Conservation (phyloP, 2,797 vertebrate genomes). For the Mormyrops boulengeri region DNA sequence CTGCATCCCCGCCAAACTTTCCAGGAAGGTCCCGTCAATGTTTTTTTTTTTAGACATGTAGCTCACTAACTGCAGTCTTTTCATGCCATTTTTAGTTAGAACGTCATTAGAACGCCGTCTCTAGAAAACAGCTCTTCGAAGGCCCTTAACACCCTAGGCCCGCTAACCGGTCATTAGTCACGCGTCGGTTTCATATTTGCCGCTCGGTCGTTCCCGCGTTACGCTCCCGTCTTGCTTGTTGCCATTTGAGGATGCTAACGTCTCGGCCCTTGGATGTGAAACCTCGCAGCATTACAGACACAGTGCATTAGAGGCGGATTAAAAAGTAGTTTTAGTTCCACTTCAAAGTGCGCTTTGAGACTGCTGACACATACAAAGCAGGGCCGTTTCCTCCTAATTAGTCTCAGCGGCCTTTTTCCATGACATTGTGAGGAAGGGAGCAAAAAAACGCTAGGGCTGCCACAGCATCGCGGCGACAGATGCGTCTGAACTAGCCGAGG, state of each 20-base stretch:
- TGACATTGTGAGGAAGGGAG: background rate
- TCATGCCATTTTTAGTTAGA: background rate
- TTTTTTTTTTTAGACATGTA: background rate
- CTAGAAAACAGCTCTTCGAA: background rate
- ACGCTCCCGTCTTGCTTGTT: background rate
- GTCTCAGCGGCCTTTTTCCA: background rate
- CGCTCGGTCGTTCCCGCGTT: background rate
- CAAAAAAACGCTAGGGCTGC: background rate
- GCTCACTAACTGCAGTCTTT: background rate
- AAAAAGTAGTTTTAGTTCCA: slow-evolving; percentile 1
- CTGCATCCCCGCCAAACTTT: background rate
- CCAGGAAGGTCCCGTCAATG: background rate
- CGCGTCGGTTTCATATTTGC: background rate
- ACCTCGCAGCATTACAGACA: background rate
- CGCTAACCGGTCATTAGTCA: background rate
- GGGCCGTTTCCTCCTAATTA: background rate
- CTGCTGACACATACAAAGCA: background rate
- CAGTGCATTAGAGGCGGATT: background rate
- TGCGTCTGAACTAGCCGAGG: background rate
- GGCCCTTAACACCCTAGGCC: background rate
- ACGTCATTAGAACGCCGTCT: background rate
- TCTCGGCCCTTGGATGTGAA: background rate
- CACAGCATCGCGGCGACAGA: background rate
- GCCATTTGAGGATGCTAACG: background rate
- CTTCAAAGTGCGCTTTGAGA: background rate